Evolutionary conservation across 2,113 vertebrate genomes (phyloP), one percentile per base, ranked within the genome.

Genomic region (Corvus cornix): DNA sequence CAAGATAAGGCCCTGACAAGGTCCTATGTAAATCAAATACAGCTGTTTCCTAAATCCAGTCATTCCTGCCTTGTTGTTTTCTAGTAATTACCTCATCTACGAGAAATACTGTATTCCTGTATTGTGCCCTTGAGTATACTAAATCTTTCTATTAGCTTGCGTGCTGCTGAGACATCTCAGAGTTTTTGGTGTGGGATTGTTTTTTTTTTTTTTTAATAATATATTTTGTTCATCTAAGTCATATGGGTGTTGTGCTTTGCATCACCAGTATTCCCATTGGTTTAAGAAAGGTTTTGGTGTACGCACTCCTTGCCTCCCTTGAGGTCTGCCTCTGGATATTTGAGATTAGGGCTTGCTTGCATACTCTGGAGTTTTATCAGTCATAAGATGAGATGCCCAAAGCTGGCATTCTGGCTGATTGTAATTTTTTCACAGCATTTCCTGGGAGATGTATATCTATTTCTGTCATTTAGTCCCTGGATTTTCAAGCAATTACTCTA

Each of bases 401-500:
- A 82, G 74, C 74, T 98, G 81, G 95, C 39, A 6, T 95, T 89
- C 84, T 95, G 55, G 19, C 58, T 95, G 82, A 95, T 77, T 3
- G 2, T 95, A 90, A 97, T 90, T 94, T 97, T 81, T 95, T 85
- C 80, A 69, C 23, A 59, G 88, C 77, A 76, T 89, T 85, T 96
- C 21, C 48, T 86, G 69, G 30, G 81, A 94, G 86, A 88, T 24
- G 11, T 93, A 37, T 97, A 90, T 96, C 67, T 96, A 79, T 82
- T 97, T 97, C 83, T 97, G 90, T 94, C 58, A 86, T 93, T 94
- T 90, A 87, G 83, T 89, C 81, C 17, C 41, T 74, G 33, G 3
- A 89, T 95, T 95, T 97, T 91, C 8, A 84, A 96, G 83, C 58
- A 96, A 72, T 93, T 91, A 93, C 73, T 91, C 59, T 93, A 97